Evolutionary conservation across 2,113 vertebrate genomes (phyloP).

Genomic region (Himantopus leucocephalus): DNA sequence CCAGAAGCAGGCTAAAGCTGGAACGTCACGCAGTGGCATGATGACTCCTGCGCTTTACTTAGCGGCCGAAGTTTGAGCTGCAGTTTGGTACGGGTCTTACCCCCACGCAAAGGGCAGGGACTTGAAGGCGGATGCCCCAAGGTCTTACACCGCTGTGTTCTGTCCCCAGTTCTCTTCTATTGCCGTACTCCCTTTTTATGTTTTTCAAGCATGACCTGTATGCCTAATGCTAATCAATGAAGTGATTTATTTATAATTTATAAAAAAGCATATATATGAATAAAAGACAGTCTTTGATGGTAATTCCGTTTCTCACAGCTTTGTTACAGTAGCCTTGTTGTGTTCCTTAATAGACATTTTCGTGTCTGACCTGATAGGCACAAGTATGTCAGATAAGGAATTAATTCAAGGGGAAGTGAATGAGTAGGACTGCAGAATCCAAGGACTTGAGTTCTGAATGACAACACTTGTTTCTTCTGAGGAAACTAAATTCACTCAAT

Average conservation of each 20-base stretch:
- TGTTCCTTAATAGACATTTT: background rate
- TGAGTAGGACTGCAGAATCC: background rate
- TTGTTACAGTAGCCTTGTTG: background rate
- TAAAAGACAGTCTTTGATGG: background rate
- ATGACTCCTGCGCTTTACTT: background rate
- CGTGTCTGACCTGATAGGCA: background rate
- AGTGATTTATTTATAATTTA: background rate
- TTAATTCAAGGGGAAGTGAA: background rate
- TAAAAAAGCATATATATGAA: background rate
- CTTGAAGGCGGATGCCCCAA: background rate
- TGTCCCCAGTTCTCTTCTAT: background rate
- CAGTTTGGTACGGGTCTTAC: accelerated
- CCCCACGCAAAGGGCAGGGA: background rate
- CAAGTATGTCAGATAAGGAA: background rate
- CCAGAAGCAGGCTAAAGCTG: background rate
- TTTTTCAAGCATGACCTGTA: background rate
- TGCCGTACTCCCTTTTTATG: no score
- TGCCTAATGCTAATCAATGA: background rate
- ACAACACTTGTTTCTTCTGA: background rate
- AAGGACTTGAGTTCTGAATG: background rate
- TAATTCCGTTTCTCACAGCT: background rate
- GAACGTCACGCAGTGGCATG: accelerated
- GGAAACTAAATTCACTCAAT: background rate
- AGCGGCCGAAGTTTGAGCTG: background rate
- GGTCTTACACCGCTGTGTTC: background rate